Evolutionary conservation across 2,113 vertebrate genomes (phyloP).

Genomic region (Psettodes erumei): DNA sequence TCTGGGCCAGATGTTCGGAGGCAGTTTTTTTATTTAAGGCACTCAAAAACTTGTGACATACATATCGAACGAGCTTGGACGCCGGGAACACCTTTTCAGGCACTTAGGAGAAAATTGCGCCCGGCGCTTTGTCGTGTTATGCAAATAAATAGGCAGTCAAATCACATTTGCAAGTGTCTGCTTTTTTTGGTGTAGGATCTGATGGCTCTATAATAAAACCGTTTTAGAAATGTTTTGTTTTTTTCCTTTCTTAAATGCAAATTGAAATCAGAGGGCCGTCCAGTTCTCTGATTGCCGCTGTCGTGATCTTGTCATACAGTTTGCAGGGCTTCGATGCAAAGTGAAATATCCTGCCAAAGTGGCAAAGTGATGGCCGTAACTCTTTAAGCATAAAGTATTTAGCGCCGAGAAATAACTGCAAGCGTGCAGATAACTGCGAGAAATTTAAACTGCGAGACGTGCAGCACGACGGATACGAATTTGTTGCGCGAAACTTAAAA

Average conservation of each 20-base stretch:
- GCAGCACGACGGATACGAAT: too few relatives aligned
- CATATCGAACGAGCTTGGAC: constrained; percentile 7
- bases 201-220: not conserved
- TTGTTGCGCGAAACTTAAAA: not conserved
- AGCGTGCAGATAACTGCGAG: too few relatives aligned
- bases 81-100: not conserved
- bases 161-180: not conserved
- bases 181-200: not conserved
- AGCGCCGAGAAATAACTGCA: too few relatives aligned
- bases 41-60: constrained; percentile 5
- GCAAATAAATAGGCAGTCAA: not conserved
- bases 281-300: not conserved
- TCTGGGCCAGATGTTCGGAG: constrained; percentile 19
- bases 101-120: not conserved
- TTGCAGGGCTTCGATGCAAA: not conserved
- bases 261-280: not conserved
- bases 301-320: not conserved
- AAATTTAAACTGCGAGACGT: too few relatives aligned
- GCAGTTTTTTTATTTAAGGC: not conserved
- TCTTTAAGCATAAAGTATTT: not conserved
- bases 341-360: not conserved
- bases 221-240: not conserved
- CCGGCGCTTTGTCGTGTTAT: not conserved
- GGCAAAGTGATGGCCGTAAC: not conserved
- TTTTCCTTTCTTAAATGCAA: not conserved